A percentile compares a stretch with the other conserved stretches of the same genome.
Evolutionary conservation across 2,113 vertebrate genomes (phyloP).

Genomic region (Melozone crissalis): DNA sequence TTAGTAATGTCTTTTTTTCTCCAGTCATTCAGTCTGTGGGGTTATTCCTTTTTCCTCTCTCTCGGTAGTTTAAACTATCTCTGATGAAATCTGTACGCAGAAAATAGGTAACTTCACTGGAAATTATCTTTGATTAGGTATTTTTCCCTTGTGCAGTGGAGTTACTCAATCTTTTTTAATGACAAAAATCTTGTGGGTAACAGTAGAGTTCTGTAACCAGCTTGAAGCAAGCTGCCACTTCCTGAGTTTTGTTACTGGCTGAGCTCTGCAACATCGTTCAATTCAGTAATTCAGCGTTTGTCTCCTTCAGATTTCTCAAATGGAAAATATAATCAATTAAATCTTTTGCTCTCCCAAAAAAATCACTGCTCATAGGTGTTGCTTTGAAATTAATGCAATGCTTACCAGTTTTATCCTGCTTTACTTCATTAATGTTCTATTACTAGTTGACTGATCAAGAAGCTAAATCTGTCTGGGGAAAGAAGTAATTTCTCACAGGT

Average conservation of each 20-base stretch:
- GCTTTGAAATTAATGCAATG: background rate
- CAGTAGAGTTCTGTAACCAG: background rate
- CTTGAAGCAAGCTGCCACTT: background rate
- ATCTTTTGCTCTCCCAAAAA: background rate
- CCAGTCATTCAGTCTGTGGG: background rate
- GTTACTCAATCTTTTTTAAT: background rate
- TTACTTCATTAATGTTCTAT: background rate
- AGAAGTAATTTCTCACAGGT: constrained; percentile 18
- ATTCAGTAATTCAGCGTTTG: background rate
- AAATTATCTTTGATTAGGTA: background rate
- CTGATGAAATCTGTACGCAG: background rate
- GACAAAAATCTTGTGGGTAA: background rate
- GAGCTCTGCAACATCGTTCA: background rate
- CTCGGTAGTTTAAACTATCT: background rate
- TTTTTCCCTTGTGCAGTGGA: background rate
- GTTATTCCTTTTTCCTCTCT: background rate
- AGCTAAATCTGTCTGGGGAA: background rate
- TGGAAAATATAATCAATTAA: background rate
- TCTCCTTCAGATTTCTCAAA: background rate
- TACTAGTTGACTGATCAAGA: background rate
- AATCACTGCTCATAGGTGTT: background rate
- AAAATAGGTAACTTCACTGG: background rate
- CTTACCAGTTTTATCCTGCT: constrained; percentile 3
- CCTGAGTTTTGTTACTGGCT: background rate
- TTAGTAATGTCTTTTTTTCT: background rate